Base-by-base conservation (phyloP, 1,140 invertebrate species). In the Drosophila gunungcola region DNA sequence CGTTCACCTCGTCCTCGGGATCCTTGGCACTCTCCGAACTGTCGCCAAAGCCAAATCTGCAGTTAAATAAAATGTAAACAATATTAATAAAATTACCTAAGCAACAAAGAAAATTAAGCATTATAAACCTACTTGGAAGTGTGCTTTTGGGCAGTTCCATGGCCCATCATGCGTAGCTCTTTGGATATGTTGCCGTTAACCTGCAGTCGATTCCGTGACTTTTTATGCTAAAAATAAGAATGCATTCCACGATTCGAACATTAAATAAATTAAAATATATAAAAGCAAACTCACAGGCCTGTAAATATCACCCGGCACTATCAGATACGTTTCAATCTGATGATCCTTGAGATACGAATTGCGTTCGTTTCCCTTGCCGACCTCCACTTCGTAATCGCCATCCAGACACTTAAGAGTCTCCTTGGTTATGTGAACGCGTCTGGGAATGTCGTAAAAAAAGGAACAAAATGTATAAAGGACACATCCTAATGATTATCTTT, bases 391-490 rank as follows among this genome's bases (percentile, higher is more conserved):
- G 92, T 98, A 99, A 81, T 97, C 96, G 34, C 95, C 96, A 48
- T 96, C 96, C 45, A 99, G 94, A 90, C 95, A 97, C 13, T 95
- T 94, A 25, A 98, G 93, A 0, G 98, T 98, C 88, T 98, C 97
- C 91, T 96, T 96, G 0, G 98, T 99, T 56, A 99, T 97, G 92
- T 99, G 98, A n/a, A 99, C 97, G 52, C 97, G 95, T 41, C 98
- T 98, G 64, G 34, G 6, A 52, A 46, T 21, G 27, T 34, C 3
- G 9, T 3, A 38, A 0, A 21, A 29, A 41, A n/a, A 27, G 32
- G n/a, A 49, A 7, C 29, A 32, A 32, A 7, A 32, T 32, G 7
- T 7, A 32, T 6, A 43, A 36, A 48, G 41, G 34, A 53, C 57
- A 56, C 57, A 68, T 65, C n/a, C 65, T 42, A 52, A 53, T 73